These are phyloP conservation scores for Bryconaethiops microstoma DNA, from an alignment of 2,797 vertebrate genomes.

Conservation along the genomic window DNA sequence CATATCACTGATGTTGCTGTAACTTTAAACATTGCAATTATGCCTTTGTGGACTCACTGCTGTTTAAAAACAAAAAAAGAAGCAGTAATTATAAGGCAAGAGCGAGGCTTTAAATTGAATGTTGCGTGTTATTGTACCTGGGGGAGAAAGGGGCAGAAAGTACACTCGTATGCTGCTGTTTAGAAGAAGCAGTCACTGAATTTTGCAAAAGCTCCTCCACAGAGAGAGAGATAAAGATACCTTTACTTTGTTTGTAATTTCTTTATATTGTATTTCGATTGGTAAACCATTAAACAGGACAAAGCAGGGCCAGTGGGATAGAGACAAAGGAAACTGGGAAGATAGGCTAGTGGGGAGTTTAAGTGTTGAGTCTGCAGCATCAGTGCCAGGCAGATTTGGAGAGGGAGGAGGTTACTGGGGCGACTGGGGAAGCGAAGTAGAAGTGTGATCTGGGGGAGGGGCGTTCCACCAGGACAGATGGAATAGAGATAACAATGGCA, in stretches of 20 bases:
- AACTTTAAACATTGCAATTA: slow-evolving; percentile 40
- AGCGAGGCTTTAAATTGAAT: slow-evolving; percentile 29
- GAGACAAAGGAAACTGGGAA: not conserved
- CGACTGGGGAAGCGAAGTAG: not conserved
- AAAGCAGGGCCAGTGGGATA: not conserved
- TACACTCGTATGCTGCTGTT: not conserved
- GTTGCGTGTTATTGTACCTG: slow-evolving; percentile 27
- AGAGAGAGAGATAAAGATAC: not conserved
- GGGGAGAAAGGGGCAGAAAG: not conserved
- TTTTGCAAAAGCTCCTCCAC: slow-evolving; percentile 7
- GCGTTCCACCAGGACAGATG: not conserved
- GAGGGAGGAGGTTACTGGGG: not conserved
- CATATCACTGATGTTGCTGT: not conserved
- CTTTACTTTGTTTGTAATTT: too few species aligned
- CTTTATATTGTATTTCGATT: too few species aligned
- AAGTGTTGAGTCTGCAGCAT: not conserved
- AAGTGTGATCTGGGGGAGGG: not conserved
- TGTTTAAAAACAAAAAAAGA: slow-evolving; percentile 22
- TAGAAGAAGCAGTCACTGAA: not conserved
- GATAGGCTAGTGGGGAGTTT: not conserved
- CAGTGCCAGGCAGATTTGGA: not conserved
- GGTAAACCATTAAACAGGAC: too few species aligned
- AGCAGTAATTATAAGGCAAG: slow-evolving; percentile 11
- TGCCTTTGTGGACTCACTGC: slow-evolving; percentile 2
- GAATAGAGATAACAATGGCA: slow-evolving; percentile 1